Conservation (phyloP, 2,888 invertebrate genomes). For the Apantesis nais region DNA sequence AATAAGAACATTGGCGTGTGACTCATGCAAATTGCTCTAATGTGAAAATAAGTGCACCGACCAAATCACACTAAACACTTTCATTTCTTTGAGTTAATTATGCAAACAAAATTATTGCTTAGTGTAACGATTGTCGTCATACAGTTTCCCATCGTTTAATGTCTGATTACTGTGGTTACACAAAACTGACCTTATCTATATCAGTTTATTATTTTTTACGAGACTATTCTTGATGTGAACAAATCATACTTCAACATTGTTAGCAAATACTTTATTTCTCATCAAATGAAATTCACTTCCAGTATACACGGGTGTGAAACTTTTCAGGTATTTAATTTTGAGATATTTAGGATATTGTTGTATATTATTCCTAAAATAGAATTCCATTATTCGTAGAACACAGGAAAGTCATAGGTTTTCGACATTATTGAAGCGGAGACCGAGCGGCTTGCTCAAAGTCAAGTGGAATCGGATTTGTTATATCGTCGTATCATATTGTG, state of each 20-base stretch:
- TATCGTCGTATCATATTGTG: no score
- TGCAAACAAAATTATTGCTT: conserved; percentile 45
- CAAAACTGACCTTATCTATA: conserved; percentile 40
- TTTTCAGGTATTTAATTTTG: not conserved
- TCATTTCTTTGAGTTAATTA: conserved; percentile 58
- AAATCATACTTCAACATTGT: conserved; percentile 22
- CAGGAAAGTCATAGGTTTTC: no score
- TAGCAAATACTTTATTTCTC: not conserved
- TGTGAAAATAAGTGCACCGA: conserved; percentile 46
- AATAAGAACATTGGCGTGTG: conserved; percentile 1
- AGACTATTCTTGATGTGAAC: conserved; percentile 6
- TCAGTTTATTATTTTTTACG: conserved; percentile 2
- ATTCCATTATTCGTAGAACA: no score
- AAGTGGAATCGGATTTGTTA: no score
- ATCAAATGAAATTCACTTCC: not conserved
- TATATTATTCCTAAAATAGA: not conserved
- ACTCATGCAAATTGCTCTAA: conserved; percentile 41
- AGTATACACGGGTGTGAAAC: not conserved
- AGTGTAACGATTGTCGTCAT: conserved; percentile 40
- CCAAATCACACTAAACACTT: conserved; percentile 50
- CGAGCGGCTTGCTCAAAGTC: no score
- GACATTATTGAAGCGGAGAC: no score
- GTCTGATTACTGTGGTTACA: conserved; percentile 42
- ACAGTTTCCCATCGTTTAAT: conserved; percentile 56
- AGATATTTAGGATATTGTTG: not conserved